These are phyloP conservation scores for Lasioglossum zephyrum DNA, from an alignment of 2,888 invertebrate species.

Conservation along the genomic window DNA sequence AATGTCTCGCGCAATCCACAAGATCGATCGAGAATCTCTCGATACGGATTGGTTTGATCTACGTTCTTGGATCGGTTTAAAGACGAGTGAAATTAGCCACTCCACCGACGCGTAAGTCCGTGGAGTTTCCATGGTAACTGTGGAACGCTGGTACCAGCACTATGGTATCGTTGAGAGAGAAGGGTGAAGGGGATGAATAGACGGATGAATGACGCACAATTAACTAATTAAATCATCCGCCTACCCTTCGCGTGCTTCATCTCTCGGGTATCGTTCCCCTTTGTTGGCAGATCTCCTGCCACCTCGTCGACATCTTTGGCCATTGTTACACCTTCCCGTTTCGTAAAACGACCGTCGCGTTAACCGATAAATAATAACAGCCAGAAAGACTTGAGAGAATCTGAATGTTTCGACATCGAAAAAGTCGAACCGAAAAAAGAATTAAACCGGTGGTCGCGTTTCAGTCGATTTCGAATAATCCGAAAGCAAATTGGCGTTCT, in stretches of 20 bases:
- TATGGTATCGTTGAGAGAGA: slow-evolving; percentile 60
- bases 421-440: not conserved
- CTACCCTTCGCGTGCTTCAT: slow-evolving; percentile 79
- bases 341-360: slow-evolving; percentile 17
- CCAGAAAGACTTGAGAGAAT: not conserved
- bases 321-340: slow-evolving; percentile 66
- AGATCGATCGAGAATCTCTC: too few relatives aligned
- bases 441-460: slow-evolving; percentile 23
- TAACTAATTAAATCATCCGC: slow-evolving; percentile 84
- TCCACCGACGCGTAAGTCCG: slow-evolving; percentile 69
- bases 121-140: slow-evolving; percentile 79
- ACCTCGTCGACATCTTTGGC: slow-evolving; percentile 72
- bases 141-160: slow-evolving; percentile 48
- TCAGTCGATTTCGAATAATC: slow-evolving; percentile 56
- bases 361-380: slow-evolving; percentile 1
- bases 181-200: slow-evolving; percentile 81
- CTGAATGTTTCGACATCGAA: not conserved
- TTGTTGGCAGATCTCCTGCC: slow-evolving; percentile 75
- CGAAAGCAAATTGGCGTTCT: slow-evolving; percentile 53
- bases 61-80: slow-evolving; percentile 42
- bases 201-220: slow-evolving; percentile 84
- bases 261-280: slow-evolving; percentile 80
- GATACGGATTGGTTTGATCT: slow-evolving; percentile 28
- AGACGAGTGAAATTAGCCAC: slow-evolving; percentile 58
- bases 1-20: not conserved